A percentile compares a stretch with the other conserved stretches of the same genome.
These are phyloP conservation scores for Athalia circularis DNA, from an alignment of 2,888 invertebrate species.

Conservation along the genomic window DNA sequence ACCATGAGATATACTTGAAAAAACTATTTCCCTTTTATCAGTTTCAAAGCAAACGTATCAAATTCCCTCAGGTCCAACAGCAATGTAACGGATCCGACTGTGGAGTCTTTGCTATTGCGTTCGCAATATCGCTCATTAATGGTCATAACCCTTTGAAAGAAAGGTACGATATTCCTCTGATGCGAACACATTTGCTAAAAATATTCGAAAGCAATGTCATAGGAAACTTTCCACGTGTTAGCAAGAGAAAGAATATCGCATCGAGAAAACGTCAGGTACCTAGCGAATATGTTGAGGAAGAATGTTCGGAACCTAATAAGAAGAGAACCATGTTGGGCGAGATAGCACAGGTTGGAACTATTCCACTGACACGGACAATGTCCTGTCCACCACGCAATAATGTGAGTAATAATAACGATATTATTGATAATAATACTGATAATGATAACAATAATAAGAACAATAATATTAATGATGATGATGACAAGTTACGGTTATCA, in stretches of 20 bases:
- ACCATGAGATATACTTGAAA: slow-evolving; percentile 1
- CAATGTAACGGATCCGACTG: slow-evolving; percentile 15
- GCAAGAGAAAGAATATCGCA: background rate
- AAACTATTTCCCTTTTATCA: slow-evolving; percentile 8
- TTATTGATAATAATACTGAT: too few species aligned
- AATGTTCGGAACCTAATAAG: too few species aligned
- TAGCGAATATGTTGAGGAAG: too few species aligned
- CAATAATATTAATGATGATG: too few species aligned
- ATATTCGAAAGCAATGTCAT: slow-evolving; percentile 9
- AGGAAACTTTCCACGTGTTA: background rate
- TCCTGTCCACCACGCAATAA: too few species aligned
- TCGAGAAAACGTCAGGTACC: too few species aligned
- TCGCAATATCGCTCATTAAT: slow-evolving; percentile 6
- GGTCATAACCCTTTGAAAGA: background rate
- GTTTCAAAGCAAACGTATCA: background rate
- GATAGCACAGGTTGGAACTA: too few species aligned
- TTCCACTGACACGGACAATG: too few species aligned
- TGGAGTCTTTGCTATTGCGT: slow-evolving; percentile 39
- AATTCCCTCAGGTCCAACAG: slow-evolving; percentile 11
- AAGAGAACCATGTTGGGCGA: too few species aligned
- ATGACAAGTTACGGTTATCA: too few species aligned
- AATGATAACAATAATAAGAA: too few species aligned
- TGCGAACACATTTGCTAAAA: background rate
- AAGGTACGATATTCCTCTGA: background rate
- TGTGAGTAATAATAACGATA: too few species aligned